phyloP scores from a whole-genome alignment of 35 echinoderm and acorn worm species.

The Patiria miniata region DNA sequence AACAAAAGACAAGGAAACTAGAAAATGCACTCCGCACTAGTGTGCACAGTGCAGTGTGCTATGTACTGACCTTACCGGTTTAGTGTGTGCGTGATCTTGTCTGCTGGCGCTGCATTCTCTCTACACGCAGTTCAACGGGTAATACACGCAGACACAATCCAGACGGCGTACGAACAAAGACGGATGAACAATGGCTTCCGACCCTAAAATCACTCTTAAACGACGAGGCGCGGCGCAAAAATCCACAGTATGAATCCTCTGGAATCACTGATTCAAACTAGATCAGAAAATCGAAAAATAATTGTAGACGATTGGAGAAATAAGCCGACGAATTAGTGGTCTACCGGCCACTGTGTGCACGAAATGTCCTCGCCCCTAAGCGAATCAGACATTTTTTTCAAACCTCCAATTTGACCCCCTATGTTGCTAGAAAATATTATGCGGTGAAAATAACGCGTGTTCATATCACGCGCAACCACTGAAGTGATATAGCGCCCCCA shows the following conservation, averaged over 20 bases:
- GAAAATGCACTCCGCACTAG: no score
- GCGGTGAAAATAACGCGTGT: no score
- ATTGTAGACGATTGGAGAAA: constrained; percentile 16
- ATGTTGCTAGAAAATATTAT: constrained; percentile 54
- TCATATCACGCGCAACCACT: no score
- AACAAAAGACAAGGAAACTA: no score
- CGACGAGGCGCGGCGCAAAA: constrained; percentile 52
- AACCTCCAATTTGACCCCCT: constrained; percentile 26
- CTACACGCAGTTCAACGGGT: constrained; percentile 6
- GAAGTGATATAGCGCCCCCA: no score
- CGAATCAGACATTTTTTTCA: constrained; percentile 72
- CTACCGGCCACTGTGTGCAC: constrained; percentile 26
- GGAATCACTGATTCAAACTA: constrained; percentile 43
- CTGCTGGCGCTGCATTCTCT: constrained; percentile 5
- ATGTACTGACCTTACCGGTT: constrained; percentile 19
- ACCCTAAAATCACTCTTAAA: constrained; percentile 21
- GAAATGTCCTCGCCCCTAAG: constrained; percentile 27
- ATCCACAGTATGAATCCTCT: constrained; percentile 44
- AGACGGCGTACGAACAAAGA: constrained; percentile 62
- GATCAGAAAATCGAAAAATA: constrained; percentile 11
- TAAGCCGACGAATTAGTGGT: constrained; percentile 23
- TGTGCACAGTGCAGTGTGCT: not conserved
- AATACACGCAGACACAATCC: constrained; percentile 33
- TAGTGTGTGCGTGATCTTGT: not conserved
- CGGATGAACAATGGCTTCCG: constrained; percentile 72